Conservation (phyloP, 2,888 invertebrate genomes). For the Cryptosula pallasiana region DNA sequence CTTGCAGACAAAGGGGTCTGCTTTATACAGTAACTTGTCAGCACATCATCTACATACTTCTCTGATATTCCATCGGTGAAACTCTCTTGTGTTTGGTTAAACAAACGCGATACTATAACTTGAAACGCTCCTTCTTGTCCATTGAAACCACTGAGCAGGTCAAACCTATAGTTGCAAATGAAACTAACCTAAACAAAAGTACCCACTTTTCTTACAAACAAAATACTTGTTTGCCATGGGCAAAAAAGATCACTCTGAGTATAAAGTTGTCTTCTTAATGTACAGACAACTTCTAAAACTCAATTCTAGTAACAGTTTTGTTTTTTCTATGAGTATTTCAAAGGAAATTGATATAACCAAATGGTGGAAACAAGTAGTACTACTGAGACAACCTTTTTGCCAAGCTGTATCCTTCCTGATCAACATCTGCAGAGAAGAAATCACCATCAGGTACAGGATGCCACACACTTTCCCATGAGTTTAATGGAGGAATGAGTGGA, state of each 20-base stretch:
- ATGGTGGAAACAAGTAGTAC: too few relatives aligned
- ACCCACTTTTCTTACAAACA: too few relatives aligned
- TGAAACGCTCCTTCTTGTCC: not conserved
- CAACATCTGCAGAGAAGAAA: not conserved
- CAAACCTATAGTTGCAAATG: conserved; percentile 1
- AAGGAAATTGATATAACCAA: too few relatives aligned
- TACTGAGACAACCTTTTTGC: not conserved
- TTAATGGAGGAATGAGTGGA: not conserved
- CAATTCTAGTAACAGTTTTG: too few relatives aligned
- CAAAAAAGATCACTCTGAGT: too few relatives aligned
- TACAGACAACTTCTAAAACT: too few relatives aligned
- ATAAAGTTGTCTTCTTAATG: too few relatives aligned
- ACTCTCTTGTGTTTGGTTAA: not conserved
- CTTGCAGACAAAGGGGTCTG: not conserved
- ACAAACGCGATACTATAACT: not conserved
- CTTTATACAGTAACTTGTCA: not conserved
- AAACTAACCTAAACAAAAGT: not conserved
- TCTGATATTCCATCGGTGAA: not conserved
- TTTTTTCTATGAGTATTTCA: too few relatives aligned
- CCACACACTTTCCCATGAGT: not conserved
- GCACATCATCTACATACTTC: not conserved
- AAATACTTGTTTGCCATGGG: too few relatives aligned
- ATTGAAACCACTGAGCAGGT: conserved; percentile 6
- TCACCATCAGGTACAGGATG: conserved; percentile 7
- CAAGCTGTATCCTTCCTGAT: not conserved